Evolutionary conservation across 1,140 invertebrate genomes (phyloP), one percentile per base, ranked within the genome.

Genomic region (Holcopasites calliopsidis): DNA sequence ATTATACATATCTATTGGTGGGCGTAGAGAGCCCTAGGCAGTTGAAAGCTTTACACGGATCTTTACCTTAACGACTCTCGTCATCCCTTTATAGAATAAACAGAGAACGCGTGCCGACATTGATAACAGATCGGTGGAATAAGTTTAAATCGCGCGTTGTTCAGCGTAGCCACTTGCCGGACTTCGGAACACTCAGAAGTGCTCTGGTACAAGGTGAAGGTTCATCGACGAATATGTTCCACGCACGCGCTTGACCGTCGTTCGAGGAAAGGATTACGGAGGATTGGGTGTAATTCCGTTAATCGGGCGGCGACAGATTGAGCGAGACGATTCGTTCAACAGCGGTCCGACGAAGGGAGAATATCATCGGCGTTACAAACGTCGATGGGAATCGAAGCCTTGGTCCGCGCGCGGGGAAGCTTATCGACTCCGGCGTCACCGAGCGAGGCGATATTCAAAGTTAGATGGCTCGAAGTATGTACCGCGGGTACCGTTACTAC

Each of bases 181-280:
- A 80, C 78, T 86, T 85, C 80, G 21, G 80, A 86, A 86, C 66
- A 65, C 78, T 78, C 26, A 54, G 26, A 87, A 85, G 80, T 82
- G 84, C 70, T 76, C 13, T 5, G 33, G 65, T 79, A 73, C 78
- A 76, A 76, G 76, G 54, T 80, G 78, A 81, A 28, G 38, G 44
- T 6, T 40, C 18, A 58, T 18, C 61, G 47, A 16, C 10, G n/a
- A 3, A 54, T 33, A 71, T 77, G 40, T 44, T 52, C 26, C 13
- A 13, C 26, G 28, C 21, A 68, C 52, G 40, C 26, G 23, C 28
- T 50, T 38, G 21, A 26, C 38, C n/a, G n/a, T 4, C 26, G 18
- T 6, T n/a, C 33, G 33, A 47, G 47, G 28, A 71, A 38, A 77
- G 21, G 3, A 10, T 40, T n/a, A n/a, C n/a, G n/a, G n/a, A n/a